Base-by-base conservation (phyloP, 2,888 invertebrate species). In the Pteria penguin region DNA sequence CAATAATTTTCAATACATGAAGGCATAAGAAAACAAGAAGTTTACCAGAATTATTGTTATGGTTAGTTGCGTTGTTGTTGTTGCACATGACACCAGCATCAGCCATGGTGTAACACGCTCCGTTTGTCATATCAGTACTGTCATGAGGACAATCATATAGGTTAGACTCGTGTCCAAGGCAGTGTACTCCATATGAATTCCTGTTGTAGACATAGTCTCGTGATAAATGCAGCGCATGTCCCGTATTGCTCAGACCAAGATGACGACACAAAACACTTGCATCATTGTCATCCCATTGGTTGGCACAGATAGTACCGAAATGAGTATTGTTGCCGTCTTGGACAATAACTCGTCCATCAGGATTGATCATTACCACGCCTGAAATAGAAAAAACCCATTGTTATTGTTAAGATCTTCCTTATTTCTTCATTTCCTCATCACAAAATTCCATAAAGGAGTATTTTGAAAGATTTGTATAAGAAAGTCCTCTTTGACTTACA, bases 191-290 rank as follows among this genome's bases (percentile, higher is more conserved):
- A 52, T 52, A 61, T 18, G 33, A n/a, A 4, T 22, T 8, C 4
- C 58, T 26, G 57, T 33, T 57, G 33, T 22, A 68, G 26, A 11
- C 14, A 5, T n/a, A 27, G 31, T 57, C 57, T 8, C 33, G 68
- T 18, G 68, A 58, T 14, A 68, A 22, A n/a, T 36, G 14, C 14
- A 45, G 65, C 5, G 72, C 66, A 31, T 29, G 36, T 29, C 72
- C 72, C 8, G 65, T 22, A 5, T 36, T 5, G 32, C 57, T 26
- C 22, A 72, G n/a, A n/a, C 66, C 66, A 52, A 63, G 26, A 27
- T 67, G 61, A 58, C 73, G 60, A 29, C 73, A 73, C 2, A 68
- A 32, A 2, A 73, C 67, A n/a, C 32, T 26, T 26, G 73, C 73
- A 54, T 67, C 67, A 3, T 32, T n/a, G 32, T 73, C 61, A 27